Conservation (phyloP, 2,888 invertebrate genomes). For the Pteria penguin region DNA sequence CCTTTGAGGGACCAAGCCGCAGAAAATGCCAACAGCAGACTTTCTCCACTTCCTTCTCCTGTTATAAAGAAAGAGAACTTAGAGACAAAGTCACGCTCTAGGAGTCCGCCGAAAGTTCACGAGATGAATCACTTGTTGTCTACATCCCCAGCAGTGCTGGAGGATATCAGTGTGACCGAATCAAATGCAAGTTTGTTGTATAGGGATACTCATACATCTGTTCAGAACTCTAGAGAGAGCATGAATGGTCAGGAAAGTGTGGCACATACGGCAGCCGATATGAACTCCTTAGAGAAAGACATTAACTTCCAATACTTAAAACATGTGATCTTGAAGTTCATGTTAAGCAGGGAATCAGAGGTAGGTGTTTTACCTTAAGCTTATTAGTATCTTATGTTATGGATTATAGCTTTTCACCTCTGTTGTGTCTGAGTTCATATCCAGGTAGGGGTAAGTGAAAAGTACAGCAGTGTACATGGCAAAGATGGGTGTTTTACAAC, state of each 20-base stretch:
- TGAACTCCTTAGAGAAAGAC: constrained; percentile 81
- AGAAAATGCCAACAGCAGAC: background rate
- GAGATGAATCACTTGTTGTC: background rate
- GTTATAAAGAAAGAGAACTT: background rate
- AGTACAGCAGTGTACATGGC: too few relatives aligned
- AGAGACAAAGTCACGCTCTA: background rate
- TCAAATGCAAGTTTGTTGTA: background rate
- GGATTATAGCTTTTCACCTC: too few relatives aligned
- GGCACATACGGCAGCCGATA: constrained; percentile 14
- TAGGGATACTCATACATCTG: background rate
- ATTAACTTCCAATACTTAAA: constrained; percentile 93
- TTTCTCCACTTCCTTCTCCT: background rate
- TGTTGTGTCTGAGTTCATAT: too few relatives aligned
- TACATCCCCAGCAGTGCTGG: constrained; percentile 11
- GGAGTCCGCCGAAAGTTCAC: background rate
- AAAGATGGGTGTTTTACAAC: too few relatives aligned
- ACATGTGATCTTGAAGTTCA: constrained; percentile 94
- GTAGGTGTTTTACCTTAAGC: constrained; percentile 74
- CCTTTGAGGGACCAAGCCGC: constrained; percentile 19
- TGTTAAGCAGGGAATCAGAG: constrained; percentile 90
- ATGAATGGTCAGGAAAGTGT: constrained; percentile 12
- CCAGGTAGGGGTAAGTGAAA: too few relatives aligned
- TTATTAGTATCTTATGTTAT: too few relatives aligned
- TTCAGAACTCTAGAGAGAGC: constrained; percentile 6
- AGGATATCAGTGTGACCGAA: constrained; percentile 12